Evolutionary conservation across 2,797 vertebrate genomes (phyloP), one percentile per base, ranked within the genome.

Genomic region (Hephaestus fuliginosus): DNA sequence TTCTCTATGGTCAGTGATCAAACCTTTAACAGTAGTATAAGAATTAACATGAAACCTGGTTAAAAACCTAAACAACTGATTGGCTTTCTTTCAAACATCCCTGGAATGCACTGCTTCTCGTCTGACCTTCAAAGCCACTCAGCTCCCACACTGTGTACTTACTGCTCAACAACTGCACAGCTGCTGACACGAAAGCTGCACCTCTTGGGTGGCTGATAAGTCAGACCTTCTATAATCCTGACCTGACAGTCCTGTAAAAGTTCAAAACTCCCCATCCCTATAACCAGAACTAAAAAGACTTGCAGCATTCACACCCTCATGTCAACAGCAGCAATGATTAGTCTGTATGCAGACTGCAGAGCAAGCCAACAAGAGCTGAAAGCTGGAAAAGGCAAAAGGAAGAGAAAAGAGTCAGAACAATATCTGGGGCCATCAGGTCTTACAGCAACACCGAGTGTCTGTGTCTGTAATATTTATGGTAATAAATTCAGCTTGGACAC

Each of bases 101-200:
- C 11, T 74, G 81, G 81, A 87, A 87, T 86, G 89, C 33, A 36
- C 55, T 83, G 64, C 83, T 81, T 57, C 76, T 20, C 18, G 30
- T 55, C n/a, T 53, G 62, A 89, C 73, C 68, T 66, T 65, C 36
- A 83, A 33, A 82, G 60, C 64, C 30, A 20, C 78, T 77, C 30
- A 36, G 60, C 55, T 77, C 52, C 52, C 1, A 0, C 52, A 66
- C 48, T 61, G 46, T 18, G 14, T 51, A 52, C 74, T 58, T 30
- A 48, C 52, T 46, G 46, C 39, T 41, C 22, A 57, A 11, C 48
- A 39, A 33, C 25, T 28, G 18, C 18, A 49, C 25, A 68, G 51
- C 20, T 0, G 1, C n/a, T 17, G 41, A 36, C 33, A 36, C 4
- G 33, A 46, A 51, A 70, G 39, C 52, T 39, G 3, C 15, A n/a